phyloP scores from a whole-genome alignment of 2,888 invertebrate species.

The Dolomedes plantarius region DNA sequence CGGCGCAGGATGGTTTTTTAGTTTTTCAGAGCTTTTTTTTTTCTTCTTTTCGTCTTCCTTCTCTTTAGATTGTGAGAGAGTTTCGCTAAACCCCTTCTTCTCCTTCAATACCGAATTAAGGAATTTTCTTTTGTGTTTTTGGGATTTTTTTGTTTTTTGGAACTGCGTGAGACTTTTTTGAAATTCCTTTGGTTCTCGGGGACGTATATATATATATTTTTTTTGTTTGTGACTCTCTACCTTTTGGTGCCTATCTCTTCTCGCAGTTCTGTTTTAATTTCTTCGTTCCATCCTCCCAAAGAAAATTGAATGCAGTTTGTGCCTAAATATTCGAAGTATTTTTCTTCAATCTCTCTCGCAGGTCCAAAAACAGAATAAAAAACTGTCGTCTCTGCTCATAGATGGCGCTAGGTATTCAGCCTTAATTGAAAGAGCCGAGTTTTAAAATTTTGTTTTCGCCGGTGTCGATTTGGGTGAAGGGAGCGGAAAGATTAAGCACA shows the following conservation, averaged over 20 bases:
- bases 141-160: conserved; percentile 13
- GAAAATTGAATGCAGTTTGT: conserved; percentile 7
- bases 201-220: conserved; percentile 43
- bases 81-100: conserved; percentile 52
- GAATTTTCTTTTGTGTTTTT: conserved; percentile 60
- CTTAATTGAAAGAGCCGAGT: background rate
- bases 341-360: background rate
- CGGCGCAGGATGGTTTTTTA: conserved; percentile 63
- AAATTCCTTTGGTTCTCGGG: conserved; percentile 57
- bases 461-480: background rate
- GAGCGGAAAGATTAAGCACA: background rate
- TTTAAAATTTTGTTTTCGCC: background rate
- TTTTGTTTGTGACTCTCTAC: conserved; percentile 27
- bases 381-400: background rate
- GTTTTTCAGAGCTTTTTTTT: conserved; percentile 33
- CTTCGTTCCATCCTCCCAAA: background rate
- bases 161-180: conserved; percentile 65
- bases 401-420: conserved; percentile 30
- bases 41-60: conserved; percentile 5
- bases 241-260: conserved; percentile 30
- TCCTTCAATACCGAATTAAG: conserved; percentile 69
- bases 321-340: background rate
- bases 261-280: background rate
- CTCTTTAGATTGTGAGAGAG: conserved; percentile 40
- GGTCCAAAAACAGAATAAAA: background rate